phyloP scores from a whole-genome alignment of 2,113 vertebrate genomes.

The Nestor notabilis region DNA sequence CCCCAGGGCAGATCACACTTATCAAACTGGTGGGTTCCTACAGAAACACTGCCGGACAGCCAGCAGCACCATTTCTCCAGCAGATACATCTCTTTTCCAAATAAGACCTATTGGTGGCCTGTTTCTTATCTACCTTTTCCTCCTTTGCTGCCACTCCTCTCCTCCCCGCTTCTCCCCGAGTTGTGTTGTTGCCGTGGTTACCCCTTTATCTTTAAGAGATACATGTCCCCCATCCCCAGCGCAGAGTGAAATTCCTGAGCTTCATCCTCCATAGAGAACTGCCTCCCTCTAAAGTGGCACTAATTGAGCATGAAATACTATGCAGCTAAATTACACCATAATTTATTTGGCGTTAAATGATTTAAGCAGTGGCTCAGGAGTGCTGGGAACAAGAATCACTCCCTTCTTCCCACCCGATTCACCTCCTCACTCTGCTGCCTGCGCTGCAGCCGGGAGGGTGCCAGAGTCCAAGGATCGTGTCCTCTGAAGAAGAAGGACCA shows the following conservation, averaged over 20 bases:
- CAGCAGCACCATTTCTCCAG: neutral
- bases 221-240: neutral
- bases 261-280: neutral
- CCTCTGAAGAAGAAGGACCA: neutral
- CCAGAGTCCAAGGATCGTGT: accelerated
- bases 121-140: neutral
- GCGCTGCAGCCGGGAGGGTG: accelerated
- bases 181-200: conserved; percentile 53
- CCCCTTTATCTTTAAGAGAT: conserved; percentile 28
- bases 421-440: neutral
- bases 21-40: neutral
- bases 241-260: neutral
- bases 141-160: neutral
- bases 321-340: conserved; percentile 54
- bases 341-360: conserved; percentile 64
- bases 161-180: neutral
- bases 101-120: neutral
- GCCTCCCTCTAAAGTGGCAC: conserved; percentile 47
- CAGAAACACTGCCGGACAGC: neutral
- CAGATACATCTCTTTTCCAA: neutral
- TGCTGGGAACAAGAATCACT: neutral
- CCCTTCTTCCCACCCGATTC: conserved; percentile 1
- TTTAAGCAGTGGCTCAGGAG: conserved; percentile 41
- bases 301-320: conserved; percentile 71
- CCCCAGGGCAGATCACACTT: neutral